Conservation (phyloP, 2,888 invertebrate species). For the Lycocerus yunnanus region DNA sequence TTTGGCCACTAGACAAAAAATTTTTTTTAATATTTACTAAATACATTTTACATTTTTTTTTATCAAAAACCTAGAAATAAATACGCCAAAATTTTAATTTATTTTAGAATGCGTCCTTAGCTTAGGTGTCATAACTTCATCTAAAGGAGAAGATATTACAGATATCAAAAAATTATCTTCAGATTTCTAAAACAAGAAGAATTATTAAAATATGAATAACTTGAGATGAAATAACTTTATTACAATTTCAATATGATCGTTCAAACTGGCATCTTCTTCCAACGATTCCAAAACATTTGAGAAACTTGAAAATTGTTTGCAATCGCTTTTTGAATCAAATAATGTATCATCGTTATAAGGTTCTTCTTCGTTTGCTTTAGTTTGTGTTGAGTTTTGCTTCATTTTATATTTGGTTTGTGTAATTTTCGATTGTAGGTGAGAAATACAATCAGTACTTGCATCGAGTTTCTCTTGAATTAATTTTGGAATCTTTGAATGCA, state of each 20-base stretch:
- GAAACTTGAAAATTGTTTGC: neutral
- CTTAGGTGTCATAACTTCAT: neutral
- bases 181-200: neutral
- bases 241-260: neutral
- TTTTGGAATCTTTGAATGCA: neutral
- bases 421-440: neutral
- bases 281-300: neutral
- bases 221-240: neutral
- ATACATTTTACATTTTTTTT: neutral
- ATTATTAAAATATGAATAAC: neutral
- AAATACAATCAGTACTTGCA: neutral
- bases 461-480: neutral
- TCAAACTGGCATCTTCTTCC: neutral
- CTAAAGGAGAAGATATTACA: neutral
- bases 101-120: neutral
- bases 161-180: neutral
- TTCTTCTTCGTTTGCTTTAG: neutral
- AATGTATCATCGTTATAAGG: neutral
- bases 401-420: neutral
- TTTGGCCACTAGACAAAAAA: neutral
- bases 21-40: neutral
- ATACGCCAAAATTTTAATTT: neutral
- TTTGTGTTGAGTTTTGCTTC: neutral
- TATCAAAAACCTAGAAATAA: neutral
- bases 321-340: neutral